Base-by-base conservation (phyloP, 1,140 invertebrate genomes). In the Drosophila quadrilineata region DNA sequence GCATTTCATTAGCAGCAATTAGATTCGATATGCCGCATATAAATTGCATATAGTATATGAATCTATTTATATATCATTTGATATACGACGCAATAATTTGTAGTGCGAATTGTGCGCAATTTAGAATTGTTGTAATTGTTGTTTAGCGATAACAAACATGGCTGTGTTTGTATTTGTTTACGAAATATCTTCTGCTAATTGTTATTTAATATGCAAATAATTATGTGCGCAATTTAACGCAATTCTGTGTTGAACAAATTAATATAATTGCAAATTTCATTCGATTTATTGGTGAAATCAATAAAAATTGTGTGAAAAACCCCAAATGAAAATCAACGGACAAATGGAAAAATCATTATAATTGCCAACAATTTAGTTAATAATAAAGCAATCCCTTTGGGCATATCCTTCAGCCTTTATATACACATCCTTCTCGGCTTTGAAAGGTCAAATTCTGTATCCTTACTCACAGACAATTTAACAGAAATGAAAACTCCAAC, bases 121-220 rank as follows among this genome's bases (percentile, higher is more conserved):
- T 48, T 53, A 9, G 22, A 21, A 59, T 59, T 63, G 52, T 48
- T 59, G 24, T 52, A 6, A 19, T 54, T 54, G n/a, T 66, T 43
- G 41, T 5, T 10, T n/a, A 33, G 28, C 35, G 54, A 45, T 62
- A 54, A 16, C 45, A 59, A 50, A 35, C 28, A 36, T 10, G n/a
- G 17, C 26, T 54, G 12, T 35, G 41, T 57, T 2, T 43, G 28
- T 12, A 8, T 45, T 16, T 49, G 16, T 64, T 24, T 33, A 12
- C 31, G 12, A 17, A 40, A 50, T 29, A 50, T 26, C 24, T 24
- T 24, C 24, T 40, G 29, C 54, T 49, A 80, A 80, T 75, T 70
- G 52, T 66, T 28, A 72, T 84, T 69, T 72, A 72, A 84, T 84
- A 72, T 54, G 68, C 62, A 66, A 64, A 74, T 79, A 73, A 79